Percentiles rank a stretch among this genome's conserved stretches.
These are phyloP conservation scores for Cercopithecus hamlyni DNA, from an alignment of 2,797 vertebrate genomes.

Conservation along the genomic window DNA sequence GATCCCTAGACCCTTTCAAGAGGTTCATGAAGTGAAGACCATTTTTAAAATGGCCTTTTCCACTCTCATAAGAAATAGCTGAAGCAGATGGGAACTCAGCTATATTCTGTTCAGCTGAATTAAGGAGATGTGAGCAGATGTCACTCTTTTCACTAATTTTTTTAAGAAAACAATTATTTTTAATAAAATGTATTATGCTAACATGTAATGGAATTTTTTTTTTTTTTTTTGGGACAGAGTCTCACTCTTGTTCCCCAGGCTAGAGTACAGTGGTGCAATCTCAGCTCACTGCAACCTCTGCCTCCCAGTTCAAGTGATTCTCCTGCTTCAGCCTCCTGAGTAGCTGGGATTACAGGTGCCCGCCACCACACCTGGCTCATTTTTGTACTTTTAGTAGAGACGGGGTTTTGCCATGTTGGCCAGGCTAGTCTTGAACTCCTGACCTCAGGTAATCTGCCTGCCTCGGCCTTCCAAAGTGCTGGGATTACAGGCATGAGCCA, in stretches of 20 bases:
- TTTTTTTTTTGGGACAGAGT: too few species aligned
- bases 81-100: neutral
- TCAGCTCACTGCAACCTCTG: too few species aligned
- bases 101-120: neutral
- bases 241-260: too few species aligned
- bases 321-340: too few species aligned
- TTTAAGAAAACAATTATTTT: slow-evolving; percentile 12
- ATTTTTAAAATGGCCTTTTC: neutral
- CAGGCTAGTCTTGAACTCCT: fast-evolving
- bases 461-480: too few species aligned
- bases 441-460: too few species aligned
- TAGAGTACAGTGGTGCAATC: fast-evolving
- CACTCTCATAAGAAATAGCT: neutral
- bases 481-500: too few species aligned
- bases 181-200: neutral
- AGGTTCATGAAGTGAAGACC: neutral
- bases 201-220: neutral
- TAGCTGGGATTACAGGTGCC: too few species aligned
- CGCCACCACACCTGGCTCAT: fast-evolving
- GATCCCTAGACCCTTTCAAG: neutral
- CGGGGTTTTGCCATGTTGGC: too few species aligned
- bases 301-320: too few species aligned
- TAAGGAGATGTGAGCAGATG: neutral
- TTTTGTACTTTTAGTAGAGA: too few species aligned
- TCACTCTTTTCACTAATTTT: neutral